A percentile compares a stretch with the other conserved stretches of the same genome.
phyloP scores from a whole-genome alignment of 1,140 invertebrate species.

The Heliothis subflexa region DNA sequence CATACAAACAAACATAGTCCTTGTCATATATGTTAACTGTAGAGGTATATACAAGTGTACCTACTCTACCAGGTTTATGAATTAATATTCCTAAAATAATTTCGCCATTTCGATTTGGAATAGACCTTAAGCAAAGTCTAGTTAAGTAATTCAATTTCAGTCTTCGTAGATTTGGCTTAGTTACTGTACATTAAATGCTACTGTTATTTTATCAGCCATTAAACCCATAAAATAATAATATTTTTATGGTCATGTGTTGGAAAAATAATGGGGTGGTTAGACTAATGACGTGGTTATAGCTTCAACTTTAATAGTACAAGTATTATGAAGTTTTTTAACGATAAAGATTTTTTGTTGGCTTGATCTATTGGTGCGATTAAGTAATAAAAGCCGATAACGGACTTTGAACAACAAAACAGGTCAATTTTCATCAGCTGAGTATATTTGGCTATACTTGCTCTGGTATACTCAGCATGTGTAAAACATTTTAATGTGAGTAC shows the following conservation, averaged over 20 bases:
- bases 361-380: conserved; percentile 68
- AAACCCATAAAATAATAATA: conserved; percentile 16
- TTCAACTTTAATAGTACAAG: conserved; percentile 30
- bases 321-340: conserved; percentile 55
- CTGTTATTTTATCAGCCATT: conserved; percentile 2
- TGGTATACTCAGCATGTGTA: background rate
- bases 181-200: background rate
- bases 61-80: too few relatives aligned
- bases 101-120: too few relatives aligned
- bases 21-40: too few relatives aligned
- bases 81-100: too few relatives aligned
- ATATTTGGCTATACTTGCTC: background rate
- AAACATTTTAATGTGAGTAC: too few relatives aligned
- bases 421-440: conserved; percentile 56
- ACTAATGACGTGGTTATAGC: conserved; percentile 36
- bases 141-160: background rate
- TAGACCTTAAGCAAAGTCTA: too few relatives aligned
- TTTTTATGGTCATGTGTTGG: conserved; percentile 13
- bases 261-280: conserved; percentile 19
- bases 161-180: background rate
- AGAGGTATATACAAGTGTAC: too few relatives aligned
- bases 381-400: conserved; percentile 71
- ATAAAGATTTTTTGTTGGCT: conserved; percentile 54
- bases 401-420: conserved; percentile 66
- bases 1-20: too few relatives aligned